Percentiles rank a stretch among this genome's conserved stretches.
Evolutionary conservation across 2,888 invertebrate species (phyloP).

Genomic region (Hylaea fasciaria): DNA sequence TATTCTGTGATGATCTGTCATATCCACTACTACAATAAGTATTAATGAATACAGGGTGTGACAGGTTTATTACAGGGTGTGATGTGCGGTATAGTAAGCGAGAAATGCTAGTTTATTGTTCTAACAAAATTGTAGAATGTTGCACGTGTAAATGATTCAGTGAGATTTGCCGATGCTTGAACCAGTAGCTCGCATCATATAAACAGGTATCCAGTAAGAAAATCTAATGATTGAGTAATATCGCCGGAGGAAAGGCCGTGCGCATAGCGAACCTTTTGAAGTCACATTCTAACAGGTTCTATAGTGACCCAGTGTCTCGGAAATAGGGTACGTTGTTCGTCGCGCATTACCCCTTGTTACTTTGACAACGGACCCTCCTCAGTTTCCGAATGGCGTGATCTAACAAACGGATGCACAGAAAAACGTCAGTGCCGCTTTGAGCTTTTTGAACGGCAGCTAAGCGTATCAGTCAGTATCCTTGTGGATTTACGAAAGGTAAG

Average conservation of each 20-base stretch:
- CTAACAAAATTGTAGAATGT: too few relatives aligned
- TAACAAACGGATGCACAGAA: constrained; percentile 66
- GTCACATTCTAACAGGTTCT: constrained; percentile 48
- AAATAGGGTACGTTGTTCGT: constrained; percentile 61
- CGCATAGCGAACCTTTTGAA: constrained; percentile 49
- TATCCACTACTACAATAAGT: too few relatives aligned
- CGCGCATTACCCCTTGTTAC: constrained; percentile 76
- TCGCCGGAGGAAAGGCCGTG: constrained; percentile 31
- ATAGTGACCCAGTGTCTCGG: constrained; percentile 63
- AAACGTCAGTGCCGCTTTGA: constrained; percentile 52
- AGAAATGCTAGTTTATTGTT: too few relatives aligned
- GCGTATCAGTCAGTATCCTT: constrained; percentile 47
- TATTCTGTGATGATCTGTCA: too few relatives aligned
- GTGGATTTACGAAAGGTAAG: constrained; percentile 21
- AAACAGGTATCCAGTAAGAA: constrained; percentile 21
- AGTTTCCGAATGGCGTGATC: constrained; percentile 59
- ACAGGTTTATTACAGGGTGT: too few relatives aligned
- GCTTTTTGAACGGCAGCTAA: constrained; percentile 49
- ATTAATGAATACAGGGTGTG: too few relatives aligned
- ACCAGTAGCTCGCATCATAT: not conserved
- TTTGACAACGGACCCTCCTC: constrained; percentile 74
- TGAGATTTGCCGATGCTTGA: too few relatives aligned
- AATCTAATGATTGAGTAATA: constrained; percentile 41
- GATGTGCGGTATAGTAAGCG: too few relatives aligned
- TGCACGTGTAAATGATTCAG: too few relatives aligned